Evolutionary conservation across 2,888 invertebrate genomes (phyloP), one percentile per base, ranked within the genome.

Genomic region (Caenorhabditis japonica): DNA sequence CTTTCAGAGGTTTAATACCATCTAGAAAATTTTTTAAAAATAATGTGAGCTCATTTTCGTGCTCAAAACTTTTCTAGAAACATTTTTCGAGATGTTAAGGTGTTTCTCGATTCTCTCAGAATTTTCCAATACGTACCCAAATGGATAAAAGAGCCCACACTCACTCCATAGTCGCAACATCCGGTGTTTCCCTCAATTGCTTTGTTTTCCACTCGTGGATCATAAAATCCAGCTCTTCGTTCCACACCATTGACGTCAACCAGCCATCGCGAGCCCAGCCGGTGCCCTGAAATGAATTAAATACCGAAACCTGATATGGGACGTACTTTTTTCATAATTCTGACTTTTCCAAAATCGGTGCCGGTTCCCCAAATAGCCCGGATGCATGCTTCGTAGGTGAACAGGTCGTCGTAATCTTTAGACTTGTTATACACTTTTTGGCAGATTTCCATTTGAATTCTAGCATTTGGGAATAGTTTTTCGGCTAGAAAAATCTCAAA

Each of bases 331-430:
- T 21, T 38, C 52, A 72, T 61, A 8, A 80, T 68, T 46, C 68
- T 36, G 1, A 80, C 52, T 43, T 61, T 70, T 23, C 69, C 80
- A 19, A 77, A 64, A 33, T 76, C 64, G 0, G 61, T 66, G 10
- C 44, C 34, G 0, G 53, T 49, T 23, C 85, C 84, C 7, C 85
- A 59, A 15, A 85, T 64, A 3, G 59, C 46, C 49, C 81, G 64
- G 5, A 73, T 64, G 43, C 85, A 85, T 1, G 83, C 74, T 62
- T 83, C 82, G 58, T 76, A 85, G 19, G 66, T 68, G 56, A 81
- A 80, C 8, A 85, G 56, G 47, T 79, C 81, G 3, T 41, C 73
- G 56, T 52, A 82, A 38, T 64, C 33, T 10, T 51, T 64, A 0
- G 81, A 81, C n/a, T 52, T 58, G 8, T 56, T 58, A 59, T 80